A percentile compares a stretch with the other conserved stretches of the same genome.
Evolutionary conservation across 2,888 invertebrate species (phyloP).

Genomic region (Holacanthella duospinosa): DNA sequence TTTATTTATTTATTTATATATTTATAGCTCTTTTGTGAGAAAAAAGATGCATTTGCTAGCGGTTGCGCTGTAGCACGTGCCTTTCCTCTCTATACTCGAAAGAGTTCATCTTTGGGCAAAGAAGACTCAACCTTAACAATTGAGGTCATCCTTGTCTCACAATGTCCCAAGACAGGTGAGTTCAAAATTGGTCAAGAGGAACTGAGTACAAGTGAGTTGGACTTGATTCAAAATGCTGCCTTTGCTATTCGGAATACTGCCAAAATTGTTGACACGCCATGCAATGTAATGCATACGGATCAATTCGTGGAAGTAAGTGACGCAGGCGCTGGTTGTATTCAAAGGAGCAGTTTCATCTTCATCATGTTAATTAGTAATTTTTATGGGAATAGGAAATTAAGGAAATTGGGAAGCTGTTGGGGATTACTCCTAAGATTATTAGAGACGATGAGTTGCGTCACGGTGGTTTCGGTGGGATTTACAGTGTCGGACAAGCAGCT

Average conservation of each 20-base stretch:
- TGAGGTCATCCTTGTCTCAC: constrained; percentile 47
- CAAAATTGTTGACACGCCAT: constrained; percentile 72
- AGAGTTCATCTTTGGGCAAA: constrained; percentile 40
- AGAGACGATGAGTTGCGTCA: constrained; percentile 64
- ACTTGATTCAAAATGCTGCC: constrained; percentile 50
- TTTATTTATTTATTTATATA: constrained; percentile 23
- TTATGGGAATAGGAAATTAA: constrained; percentile 52
- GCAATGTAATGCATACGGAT: constrained; percentile 72
- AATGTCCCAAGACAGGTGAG: constrained; percentile 14
- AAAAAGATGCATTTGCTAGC: constrained; percentile 63
- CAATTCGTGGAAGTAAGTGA: constrained; percentile 60
- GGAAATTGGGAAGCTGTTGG: constrained; percentile 54
- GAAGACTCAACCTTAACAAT: constrained; percentile 42
- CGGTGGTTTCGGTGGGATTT: constrained; percentile 74
- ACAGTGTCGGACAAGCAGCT: constrained; percentile 63
- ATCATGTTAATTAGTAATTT: neutral
- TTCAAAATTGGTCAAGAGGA: constrained; percentile 29
- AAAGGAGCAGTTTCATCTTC: neutral
- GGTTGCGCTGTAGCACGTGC: constrained; percentile 71
- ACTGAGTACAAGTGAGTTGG: constrained; percentile 48
- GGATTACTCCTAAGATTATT: constrained; percentile 58
- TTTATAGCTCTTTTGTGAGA: constrained; percentile 62
- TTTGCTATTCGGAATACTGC: constrained; percentile 62
- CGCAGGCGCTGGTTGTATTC: neutral
- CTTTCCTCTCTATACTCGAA: constrained; percentile 60